Evolutionary conservation across 2,113 vertebrate genomes (phyloP).

Genomic region (Meleagris gallopavo): DNA sequence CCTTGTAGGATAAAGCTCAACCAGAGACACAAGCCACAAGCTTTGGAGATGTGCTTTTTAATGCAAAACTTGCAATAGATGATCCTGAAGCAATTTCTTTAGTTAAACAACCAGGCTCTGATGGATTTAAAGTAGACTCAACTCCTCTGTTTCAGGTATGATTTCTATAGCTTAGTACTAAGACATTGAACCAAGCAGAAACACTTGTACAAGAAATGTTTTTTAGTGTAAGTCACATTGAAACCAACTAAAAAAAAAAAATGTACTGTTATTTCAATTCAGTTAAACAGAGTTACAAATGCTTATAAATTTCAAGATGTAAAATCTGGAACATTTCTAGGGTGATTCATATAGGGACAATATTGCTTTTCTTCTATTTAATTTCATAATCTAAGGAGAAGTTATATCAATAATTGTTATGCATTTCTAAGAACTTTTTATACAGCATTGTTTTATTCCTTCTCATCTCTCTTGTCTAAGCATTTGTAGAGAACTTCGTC

Average conservation of each 20-base stretch:
- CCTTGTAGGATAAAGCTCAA: conserved; percentile 90
- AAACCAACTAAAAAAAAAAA: not conserved
- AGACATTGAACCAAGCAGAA: not conserved
- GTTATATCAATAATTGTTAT: not conserved
- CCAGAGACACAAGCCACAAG: conserved; percentile 88
- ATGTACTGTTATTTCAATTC: not conserved
- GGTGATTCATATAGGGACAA: not conserved
- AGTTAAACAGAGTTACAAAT: not conserved
- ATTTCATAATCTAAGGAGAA: not conserved
- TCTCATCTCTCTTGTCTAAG: not conserved
- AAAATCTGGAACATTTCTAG: not conserved
- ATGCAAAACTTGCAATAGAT: conserved; percentile 88
- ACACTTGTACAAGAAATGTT: not conserved
- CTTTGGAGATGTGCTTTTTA: conserved; percentile 89
- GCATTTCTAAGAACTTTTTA: not conserved
- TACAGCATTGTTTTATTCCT: not conserved
- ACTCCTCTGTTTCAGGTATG: conserved; percentile 91
- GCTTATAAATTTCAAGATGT: not conserved
- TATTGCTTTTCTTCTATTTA: not conserved
- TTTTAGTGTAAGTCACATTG: not conserved
- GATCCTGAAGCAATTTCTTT: conserved; percentile 88
- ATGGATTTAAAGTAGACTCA: conserved; percentile 93
- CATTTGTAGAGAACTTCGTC: not conserved
- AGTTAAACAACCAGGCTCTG: conserved; percentile 91
- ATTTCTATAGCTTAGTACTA: not conserved